Evolutionary conservation across 92 coral and sea anemone species (phyloP).

Genomic region (Zoanthus gigantus): DNA sequence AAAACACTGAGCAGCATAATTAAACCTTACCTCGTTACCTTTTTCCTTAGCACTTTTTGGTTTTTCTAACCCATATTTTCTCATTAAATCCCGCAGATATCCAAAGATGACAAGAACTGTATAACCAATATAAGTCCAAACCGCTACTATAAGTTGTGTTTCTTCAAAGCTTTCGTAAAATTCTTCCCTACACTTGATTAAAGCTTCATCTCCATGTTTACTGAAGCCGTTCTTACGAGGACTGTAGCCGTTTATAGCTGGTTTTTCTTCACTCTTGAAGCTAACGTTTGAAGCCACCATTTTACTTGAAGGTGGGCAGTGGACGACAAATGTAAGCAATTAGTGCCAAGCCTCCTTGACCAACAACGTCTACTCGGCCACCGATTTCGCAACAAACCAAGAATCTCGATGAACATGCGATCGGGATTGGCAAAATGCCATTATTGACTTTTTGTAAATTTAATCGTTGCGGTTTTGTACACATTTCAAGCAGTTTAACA

Average conservation of each 20-base stretch:
- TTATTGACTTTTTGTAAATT: no score
- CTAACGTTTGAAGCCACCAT: conserved; percentile 32
- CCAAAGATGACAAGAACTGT: conserved; percentile 91
- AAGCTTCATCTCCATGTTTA: conserved; percentile 52
- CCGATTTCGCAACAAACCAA: not conserved
- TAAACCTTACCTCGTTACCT: conserved; percentile 77
- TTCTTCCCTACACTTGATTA: conserved; percentile 51
- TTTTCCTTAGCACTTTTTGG: conserved; percentile 85
- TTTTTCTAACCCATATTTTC: conserved; percentile 89
- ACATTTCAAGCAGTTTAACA: no score
- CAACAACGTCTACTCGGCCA: conserved; percentile 13
- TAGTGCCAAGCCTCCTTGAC: conserved; percentile 19
- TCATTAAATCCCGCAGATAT: conserved; percentile 91
- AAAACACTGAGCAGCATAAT: not conserved
- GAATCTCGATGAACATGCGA: no score
- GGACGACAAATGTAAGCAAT: not conserved
- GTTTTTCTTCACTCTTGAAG: conserved; percentile 45
- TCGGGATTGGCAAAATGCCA: no score
- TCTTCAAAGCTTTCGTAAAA: conserved; percentile 93
- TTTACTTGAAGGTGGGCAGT: not conserved
- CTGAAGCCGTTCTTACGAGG: conserved; percentile 71
- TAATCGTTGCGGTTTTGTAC: no score
- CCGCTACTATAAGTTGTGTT: conserved; percentile 90
- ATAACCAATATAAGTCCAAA: conserved; percentile 88
- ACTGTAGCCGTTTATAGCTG: conserved; percentile 76